Evolutionary conservation across 2,797 vertebrate species (phyloP), one percentile per base, ranked within the genome.

Genomic region (Semotilus atromaculatus): DNA sequence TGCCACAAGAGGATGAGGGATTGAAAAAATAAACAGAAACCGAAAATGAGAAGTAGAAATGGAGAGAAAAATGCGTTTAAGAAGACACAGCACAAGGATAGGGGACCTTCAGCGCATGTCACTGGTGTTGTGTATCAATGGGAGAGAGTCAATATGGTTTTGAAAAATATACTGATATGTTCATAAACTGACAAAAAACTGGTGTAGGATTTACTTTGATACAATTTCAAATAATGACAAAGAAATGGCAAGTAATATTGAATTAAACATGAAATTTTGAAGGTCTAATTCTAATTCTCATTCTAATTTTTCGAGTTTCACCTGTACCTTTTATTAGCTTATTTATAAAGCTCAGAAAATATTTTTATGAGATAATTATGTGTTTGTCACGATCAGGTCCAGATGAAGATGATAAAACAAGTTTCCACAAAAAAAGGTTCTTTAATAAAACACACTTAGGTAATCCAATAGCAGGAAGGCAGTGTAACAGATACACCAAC

Each of bases 21-120:
- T 2, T 36, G 8, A 38, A 3, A 58, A 29, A 60, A 73, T 29
- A 85, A 85, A 80, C 62, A 73, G 40, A 85, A 85, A 80, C 62
- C 68, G 40, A 85, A 72, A 36, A 51, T 26, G 13, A 58, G 14
- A 72, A 36, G 75, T n/a, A 60, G 36, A 60, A 55, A 45, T 43
- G 4, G 21, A 0, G 1, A 1, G 0, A 11, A 6, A 66, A 48
- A 23, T 29, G 1, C 21, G 23, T 31, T 19, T 31, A 70, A 26
- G 10, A 34, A 70, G 7, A 18, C 3, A 23, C 3, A 14, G 21
- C 29, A 34, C 7, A 5, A 38, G 14, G 14, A 23, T 21, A 34
- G 29, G 8, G 64, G 31, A 9, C 8, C 18, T 53, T 23, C 7
- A 26, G 11, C 11, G 1, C 10, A 0, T 31, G 9, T 34, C 29